These are phyloP conservation scores for Orius insidiosus DNA, from an alignment of 1,140 invertebrate species.

Conservation along the genomic window DNA sequence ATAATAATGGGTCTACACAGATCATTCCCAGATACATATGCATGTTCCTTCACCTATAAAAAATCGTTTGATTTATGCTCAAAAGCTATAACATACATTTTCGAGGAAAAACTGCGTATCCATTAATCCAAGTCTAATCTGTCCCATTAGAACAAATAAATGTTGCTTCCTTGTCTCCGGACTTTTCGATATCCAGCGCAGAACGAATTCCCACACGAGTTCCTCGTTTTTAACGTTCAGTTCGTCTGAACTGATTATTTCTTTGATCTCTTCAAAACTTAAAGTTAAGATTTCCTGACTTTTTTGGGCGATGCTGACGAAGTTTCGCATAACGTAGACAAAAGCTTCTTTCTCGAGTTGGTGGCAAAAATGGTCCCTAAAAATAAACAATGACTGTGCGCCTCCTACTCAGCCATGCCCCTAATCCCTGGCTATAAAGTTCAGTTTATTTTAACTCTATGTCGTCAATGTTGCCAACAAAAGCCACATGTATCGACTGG, in stretches of 20 bases:
- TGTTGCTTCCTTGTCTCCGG: conserved; percentile 39
- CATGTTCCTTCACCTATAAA: conserved; percentile 40
- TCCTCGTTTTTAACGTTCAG: conserved; percentile 47
- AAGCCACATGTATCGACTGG: no score
- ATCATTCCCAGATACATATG: conserved; percentile 41
- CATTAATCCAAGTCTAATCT: conserved; percentile 65
- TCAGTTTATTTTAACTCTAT: no score
- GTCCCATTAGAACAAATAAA: conserved; percentile 56
- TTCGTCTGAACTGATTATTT: conserved; percentile 49
- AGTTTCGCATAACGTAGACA: conserved; percentile 53
- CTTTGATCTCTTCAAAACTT: conserved; percentile 44
- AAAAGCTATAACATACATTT: conserved; percentile 28
- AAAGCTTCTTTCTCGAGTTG: conserved; percentile 47
- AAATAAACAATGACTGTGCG: conserved; percentile 11
- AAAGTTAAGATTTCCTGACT: conserved; percentile 54
- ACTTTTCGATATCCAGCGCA: conserved; percentile 46
- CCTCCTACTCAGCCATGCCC: no score
- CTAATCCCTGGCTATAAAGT: no score
- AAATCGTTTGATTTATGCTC: neutral
- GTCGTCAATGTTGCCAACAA: no score
- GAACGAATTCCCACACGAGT: conserved; percentile 41
- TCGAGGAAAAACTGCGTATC: conserved; percentile 64
- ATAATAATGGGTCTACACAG: conserved; percentile 51
- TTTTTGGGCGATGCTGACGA: conserved; percentile 38
- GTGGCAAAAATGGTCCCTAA: conserved; percentile 45